Conservation (phyloP, 2,888 invertebrate genomes). For the Lasioglossum calceatum region DNA sequence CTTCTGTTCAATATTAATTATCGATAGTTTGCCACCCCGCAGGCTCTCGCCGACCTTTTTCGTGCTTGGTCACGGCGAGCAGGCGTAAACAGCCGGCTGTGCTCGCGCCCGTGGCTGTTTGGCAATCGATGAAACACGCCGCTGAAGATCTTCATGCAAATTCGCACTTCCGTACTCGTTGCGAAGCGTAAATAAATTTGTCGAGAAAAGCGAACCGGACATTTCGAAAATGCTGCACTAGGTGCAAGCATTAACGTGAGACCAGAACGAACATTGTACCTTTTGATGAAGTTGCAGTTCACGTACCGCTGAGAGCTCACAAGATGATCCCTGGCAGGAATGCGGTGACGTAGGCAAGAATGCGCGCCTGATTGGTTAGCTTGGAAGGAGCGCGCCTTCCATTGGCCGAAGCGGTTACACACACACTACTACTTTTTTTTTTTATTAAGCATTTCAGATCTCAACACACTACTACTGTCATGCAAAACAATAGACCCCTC, state of each 20-base stretch:
- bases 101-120: background rate
- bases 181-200: background rate
- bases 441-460: too few relatives aligned
- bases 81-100: background rate
- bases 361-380: too few relatives aligned
- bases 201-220: background rate
- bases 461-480: too few relatives aligned
- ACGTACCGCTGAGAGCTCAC: too few relatives aligned
- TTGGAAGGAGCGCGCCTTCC: too few relatives aligned
- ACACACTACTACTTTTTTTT: too few relatives aligned
- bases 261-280: background rate
- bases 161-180: background rate
- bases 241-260: background rate
- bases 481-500: too few relatives aligned
- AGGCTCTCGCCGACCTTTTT: background rate
- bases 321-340: too few relatives aligned
- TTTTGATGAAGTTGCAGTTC: background rate
- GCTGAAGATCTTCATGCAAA: background rate
- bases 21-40: slow-evolving; percentile 4
- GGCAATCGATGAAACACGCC: background rate
- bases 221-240: background rate
- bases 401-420: too few relatives aligned
- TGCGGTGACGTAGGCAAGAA: too few relatives aligned
- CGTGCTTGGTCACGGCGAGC: background rate
- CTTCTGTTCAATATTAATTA: slow-evolving; percentile 17